Percentiles rank a stretch among this genome's conserved stretches.
phyloP scores from a whole-genome alignment of 2,888 invertebrate genomes.

The Spatulosminthurus flaviceps region DNA sequence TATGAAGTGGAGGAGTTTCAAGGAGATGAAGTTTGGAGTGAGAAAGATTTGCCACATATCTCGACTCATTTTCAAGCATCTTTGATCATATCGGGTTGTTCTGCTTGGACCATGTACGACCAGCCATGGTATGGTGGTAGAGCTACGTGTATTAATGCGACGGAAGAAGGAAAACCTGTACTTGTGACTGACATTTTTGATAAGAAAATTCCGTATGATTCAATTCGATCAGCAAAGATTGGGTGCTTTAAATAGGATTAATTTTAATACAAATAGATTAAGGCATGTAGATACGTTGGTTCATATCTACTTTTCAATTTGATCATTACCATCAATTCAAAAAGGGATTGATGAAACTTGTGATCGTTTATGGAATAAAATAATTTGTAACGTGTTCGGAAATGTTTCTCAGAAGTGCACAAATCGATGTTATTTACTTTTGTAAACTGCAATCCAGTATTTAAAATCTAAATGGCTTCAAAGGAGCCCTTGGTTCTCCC shows the following conservation, averaged over 20 bases:
- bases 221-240: neutral
- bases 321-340: too few species aligned
- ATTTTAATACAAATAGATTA: too few species aligned
- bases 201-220: neutral
- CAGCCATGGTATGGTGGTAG: neutral
- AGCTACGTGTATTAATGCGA: neutral
- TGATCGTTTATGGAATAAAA: too few species aligned
- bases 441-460: too few species aligned
- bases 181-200: neutral
- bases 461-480: too few species aligned
- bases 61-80: neutral
- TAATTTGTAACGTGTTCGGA: too few species aligned
- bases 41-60: slow-evolving; percentile 28
- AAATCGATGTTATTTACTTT: too few species aligned
- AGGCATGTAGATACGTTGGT: too few species aligned
- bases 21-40: slow-evolving; percentile 52
- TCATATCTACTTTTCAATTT: too few species aligned
- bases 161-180: neutral
- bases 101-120: neutral
- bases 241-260: neutral
- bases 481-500: too few species aligned
- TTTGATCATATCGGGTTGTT: neutral
- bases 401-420: too few species aligned
- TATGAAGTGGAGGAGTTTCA: slow-evolving; percentile 53
- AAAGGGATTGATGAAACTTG: too few species aligned